Conservation (phyloP, 2,113 vertebrate genomes). For the Leucosticte australis region DNA sequence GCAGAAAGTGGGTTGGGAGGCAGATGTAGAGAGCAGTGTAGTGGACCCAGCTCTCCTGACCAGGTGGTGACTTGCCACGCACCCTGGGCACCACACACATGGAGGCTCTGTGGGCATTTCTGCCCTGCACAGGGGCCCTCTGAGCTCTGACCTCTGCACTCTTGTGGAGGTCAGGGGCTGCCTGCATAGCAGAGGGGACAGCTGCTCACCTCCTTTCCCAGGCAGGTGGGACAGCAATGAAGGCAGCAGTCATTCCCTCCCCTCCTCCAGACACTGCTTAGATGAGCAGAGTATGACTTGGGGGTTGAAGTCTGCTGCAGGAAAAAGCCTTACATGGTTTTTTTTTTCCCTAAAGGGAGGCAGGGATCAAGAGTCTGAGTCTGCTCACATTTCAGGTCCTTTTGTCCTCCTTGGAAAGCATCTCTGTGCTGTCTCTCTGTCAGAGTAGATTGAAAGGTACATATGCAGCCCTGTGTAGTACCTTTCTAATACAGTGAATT, state of each 20-base stretch:
- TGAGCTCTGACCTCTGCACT: background rate
- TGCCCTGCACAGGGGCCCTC: background rate
- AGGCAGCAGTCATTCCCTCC: background rate
- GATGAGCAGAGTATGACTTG: background rate
- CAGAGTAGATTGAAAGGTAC: background rate
- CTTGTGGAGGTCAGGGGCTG: background rate
- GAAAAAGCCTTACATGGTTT: background rate
- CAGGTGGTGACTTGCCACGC: background rate
- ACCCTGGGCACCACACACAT: rapidly evolving
- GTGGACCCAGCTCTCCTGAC: background rate
- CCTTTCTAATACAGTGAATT: background rate
- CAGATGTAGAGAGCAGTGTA: background rate
- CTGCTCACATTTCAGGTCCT: background rate
- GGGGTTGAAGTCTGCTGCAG: background rate
- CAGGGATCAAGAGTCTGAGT: background rate
- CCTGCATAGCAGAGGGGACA: background rate
- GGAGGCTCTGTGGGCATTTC: background rate
- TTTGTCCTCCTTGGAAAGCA: background rate
- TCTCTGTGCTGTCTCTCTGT: background rate
- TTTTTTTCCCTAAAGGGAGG: background rate
- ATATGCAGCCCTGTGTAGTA: background rate
- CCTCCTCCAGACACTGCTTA: background rate
- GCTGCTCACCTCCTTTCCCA: conserved; percentile 23
- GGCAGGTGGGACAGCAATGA: background rate
- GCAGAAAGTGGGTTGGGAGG: background rate